These are phyloP conservation scores for Rhorus exstirpatorius DNA, from an alignment of 2,888 invertebrate genomes.

Conservation along the genomic window DNA sequence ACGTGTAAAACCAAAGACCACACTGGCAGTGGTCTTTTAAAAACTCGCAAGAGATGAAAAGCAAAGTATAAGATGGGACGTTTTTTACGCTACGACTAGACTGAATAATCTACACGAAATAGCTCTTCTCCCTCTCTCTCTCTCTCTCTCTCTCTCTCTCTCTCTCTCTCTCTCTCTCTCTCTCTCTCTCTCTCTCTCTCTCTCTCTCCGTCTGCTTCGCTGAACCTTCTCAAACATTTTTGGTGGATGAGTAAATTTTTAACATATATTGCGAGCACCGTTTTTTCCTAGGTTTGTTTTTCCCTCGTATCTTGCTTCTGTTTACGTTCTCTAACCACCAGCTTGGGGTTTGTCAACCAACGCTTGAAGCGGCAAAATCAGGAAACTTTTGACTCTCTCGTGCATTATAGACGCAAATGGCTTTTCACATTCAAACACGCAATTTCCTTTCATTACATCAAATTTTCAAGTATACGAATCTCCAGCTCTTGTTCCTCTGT, in stretches of 20 bases:
- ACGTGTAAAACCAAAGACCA: slow-evolving; percentile 20
- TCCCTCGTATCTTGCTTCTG: background rate
- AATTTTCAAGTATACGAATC: no score
- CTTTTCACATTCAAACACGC: no score
- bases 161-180: background rate
- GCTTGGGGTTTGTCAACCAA: no score
- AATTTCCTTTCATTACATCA: no score
- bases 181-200: no score
- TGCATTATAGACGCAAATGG: no score
- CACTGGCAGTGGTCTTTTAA: background rate
- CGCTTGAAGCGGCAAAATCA: no score
- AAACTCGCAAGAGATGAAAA: slow-evolving; percentile 1
- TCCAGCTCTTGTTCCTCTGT: no score
- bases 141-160: background rate
- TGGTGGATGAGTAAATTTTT: background rate
- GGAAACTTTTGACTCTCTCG: no score
- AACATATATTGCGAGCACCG: background rate
- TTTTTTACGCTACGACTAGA: slow-evolving; percentile 37
- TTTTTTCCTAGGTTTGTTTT: background rate
- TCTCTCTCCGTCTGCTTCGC: background rate
- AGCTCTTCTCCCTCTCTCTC: background rate
- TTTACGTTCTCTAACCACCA: no score
- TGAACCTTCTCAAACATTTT: background rate
- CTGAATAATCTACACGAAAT: slow-evolving; percentile 21
- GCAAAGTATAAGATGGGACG: slow-evolving; percentile 13